Base-by-base conservation (phyloP, 1,140 invertebrate genomes). In the Eumeta japonica region DNA sequence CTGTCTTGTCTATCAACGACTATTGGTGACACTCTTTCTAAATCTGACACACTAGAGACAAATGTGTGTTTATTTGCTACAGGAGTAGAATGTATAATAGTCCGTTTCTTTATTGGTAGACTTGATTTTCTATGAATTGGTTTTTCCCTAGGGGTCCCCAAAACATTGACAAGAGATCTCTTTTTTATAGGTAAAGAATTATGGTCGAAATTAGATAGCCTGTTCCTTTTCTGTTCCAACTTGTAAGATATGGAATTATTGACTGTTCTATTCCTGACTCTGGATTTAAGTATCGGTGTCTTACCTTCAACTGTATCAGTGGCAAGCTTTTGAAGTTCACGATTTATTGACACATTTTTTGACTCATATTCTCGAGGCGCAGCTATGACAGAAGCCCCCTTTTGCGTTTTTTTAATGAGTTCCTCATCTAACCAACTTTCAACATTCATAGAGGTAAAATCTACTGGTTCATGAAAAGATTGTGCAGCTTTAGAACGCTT, bases 141-240 rank as follows among this genome's bases (percentile, higher is more conserved):
- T n/a, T 41, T 41, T 2, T 18, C 28, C 16, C 45, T 46, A 3
- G 36, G 35, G 10, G 44, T 45, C 2, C 29, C 2, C n/a, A 44
- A 33, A 2, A 15, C 28, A 3, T 42, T 37, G 7, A 35, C 44
- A 7, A 61, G 18, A n/a, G 58, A 60, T 2, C 65, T 35, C 41
- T 70, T 70, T 39, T 71, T 71, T 4, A 67, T 45, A 0, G 66
- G 66, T 37, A 71, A 33, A 13, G 35, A 58, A 20, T 51, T 51
- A 1, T 51, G 49, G 24, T 53, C 41, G 45, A 62, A 61, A 51
- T 14, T 16, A 57, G 47, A 2, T 56, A 51, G 0, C 52, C 46
- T 2, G 61, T 49, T 31, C 46, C 48, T 30, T 53, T 46, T 3
- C 34, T 39, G 4, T 10, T 16, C 10, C 30, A 14, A 7, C 16